Evolutionary conservation across 2,113 vertebrate genomes (phyloP), one percentile per base, ranked within the genome.

Genomic region (Helogale parvula): DNA sequence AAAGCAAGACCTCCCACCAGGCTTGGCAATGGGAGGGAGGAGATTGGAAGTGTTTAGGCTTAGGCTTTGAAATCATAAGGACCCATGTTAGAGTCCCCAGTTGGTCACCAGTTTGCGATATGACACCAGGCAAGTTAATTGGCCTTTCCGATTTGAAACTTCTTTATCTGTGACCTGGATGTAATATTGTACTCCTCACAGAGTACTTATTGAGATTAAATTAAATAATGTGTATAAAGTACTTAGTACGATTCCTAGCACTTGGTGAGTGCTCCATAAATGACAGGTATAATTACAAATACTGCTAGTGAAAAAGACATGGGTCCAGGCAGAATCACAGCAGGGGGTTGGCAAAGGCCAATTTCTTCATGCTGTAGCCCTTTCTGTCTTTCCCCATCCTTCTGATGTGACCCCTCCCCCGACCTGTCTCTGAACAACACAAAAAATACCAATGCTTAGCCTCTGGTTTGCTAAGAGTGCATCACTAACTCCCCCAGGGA

Each of bases 71-170:
- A 65, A 80, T 60, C 27, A 21, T 2, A 80, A 50, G 15, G 21
- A 83, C 1, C 12, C 0, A 0, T 15, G 3, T 41, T 15, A 82
- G 60, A 83, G 41, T 47, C 2, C 3, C 27, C 35, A 93, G 16
- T 92, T 69, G 68, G 68, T 57, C 11, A 77, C 31, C 63, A 57
- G 31, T 92, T 91, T 95, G 15, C 38, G 41, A 8, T 12, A 15
- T 71, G 80, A 80, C 31, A 72, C 16, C 4, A 72, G 33, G 50
- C 33, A 87, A 54, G 2, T 84, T 69, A 47, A 94, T 0, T 41
- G 50, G 23, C 57, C 13, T 87, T n/a, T 96, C 50, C 31, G 88
- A 81, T 90, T 85, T 92, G 60, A 92, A 50, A 50, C 87, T 93
- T 57, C 33, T 79, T 77, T 92, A 27, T 66, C 27, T 90, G 63